These are phyloP conservation scores for Serrognathus titanus DNA, from an alignment of 2,888 invertebrate genomes.

Conservation along the genomic window DNA sequence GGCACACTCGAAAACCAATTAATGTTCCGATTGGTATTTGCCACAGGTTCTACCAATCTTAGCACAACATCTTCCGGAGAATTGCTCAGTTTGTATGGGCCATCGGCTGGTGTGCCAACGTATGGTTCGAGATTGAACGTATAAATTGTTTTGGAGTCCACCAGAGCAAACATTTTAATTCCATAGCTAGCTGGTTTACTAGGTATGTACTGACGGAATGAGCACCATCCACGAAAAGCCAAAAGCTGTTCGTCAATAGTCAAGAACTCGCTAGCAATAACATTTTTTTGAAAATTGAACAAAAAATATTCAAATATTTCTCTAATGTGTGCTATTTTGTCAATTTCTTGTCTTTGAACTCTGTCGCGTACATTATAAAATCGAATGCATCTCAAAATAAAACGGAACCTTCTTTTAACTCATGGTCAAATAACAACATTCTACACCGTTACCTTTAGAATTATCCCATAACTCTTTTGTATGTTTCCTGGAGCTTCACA, in stretches of 20 bases:
- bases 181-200: slow-evolving; percentile 32
- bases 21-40: slow-evolving; percentile 4
- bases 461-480: too few relatives aligned
- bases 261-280: slow-evolving; percentile 23
- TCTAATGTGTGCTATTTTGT: slow-evolving; percentile 5
- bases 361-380: slow-evolving; percentile 1
- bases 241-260: slow-evolving; percentile 31
- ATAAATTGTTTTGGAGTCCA: slow-evolving; percentile 4
- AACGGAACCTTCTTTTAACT: background rate
- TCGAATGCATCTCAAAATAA: slow-evolving; percentile 1
- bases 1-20: slow-evolving; percentile 10
- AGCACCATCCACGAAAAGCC: slow-evolving; percentile 19
- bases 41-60: background rate
- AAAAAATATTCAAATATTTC: slow-evolving; percentile 26
- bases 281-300: slow-evolving; percentile 22
- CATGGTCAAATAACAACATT: slow-evolving; percentile 2
- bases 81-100: slow-evolving; percentile 2
- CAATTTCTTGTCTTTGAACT: background rate
- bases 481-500: too few relatives aligned
- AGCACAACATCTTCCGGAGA: background rate
- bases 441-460: slow-evolving; percentile 1
- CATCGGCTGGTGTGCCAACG: slow-evolving; percentile 6
- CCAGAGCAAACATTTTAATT: slow-evolving; percentile 22
- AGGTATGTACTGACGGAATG: slow-evolving; percentile 23
- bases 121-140: slow-evolving; percentile 9